Evolutionary conservation across 2,888 invertebrate genomes (phyloP).

Genomic region (Ypsolopha scabrella): DNA sequence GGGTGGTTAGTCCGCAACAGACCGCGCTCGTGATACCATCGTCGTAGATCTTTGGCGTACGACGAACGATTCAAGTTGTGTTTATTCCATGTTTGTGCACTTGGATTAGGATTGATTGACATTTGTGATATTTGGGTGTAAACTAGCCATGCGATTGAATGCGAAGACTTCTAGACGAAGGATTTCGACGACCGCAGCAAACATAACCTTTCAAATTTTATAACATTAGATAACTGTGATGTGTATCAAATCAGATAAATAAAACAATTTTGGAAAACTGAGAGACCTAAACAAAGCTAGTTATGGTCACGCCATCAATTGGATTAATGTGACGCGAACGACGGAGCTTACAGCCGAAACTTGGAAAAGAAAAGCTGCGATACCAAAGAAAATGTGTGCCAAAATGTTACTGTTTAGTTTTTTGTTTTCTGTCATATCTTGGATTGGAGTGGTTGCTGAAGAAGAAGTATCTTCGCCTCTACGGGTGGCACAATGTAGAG

Average conservation of each 20-base stretch:
- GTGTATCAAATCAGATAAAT: background rate
- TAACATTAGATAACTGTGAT: conserved; percentile 1
- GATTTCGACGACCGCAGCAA: background rate
- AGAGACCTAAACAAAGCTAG: background rate
- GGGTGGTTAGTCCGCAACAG: conserved; percentile 67
- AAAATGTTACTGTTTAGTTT: conserved; percentile 68
- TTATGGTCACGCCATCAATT: conserved; percentile 17
- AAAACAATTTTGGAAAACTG: background rate
- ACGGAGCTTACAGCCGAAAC: conserved; percentile 31
- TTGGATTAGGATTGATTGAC: conserved; percentile 10
- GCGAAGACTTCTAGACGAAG: background rate
- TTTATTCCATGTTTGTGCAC: conserved; percentile 39
- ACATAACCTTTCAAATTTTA: background rate
- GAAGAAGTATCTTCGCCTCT: conserved; percentile 79
- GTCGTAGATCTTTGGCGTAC: conserved; percentile 16
- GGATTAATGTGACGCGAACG: conserved; percentile 48
- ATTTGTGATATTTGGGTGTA: background rate
- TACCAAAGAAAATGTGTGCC: conserved; percentile 70
- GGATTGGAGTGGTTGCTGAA: conserved; percentile 68
- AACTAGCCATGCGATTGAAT: background rate
- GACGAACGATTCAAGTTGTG: conserved; percentile 57
- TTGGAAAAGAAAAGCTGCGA: conserved; percentile 35
- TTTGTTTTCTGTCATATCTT: conserved; percentile 52
- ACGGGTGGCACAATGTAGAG: conserved; percentile 79
- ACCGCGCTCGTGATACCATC: conserved; percentile 55